phyloP scores from a whole-genome alignment of 2,113 vertebrate species.

The Nothocercus julius region DNA sequence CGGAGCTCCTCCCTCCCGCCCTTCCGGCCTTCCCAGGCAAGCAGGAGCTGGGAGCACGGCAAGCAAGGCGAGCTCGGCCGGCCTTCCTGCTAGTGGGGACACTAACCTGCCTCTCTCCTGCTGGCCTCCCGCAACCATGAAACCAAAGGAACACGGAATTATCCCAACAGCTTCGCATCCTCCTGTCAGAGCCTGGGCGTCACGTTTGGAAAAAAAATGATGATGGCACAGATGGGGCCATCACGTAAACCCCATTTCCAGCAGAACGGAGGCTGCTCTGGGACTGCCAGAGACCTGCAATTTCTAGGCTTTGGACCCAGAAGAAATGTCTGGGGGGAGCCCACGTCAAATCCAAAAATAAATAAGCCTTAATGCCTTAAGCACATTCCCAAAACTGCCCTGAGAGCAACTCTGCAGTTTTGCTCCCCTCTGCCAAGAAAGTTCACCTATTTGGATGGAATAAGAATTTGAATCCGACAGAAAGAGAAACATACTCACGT shows the following conservation, averaged over 20 bases:
- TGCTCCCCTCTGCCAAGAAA: constrained; percentile 20
- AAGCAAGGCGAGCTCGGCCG: not conserved
- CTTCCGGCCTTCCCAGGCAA: not conserved
- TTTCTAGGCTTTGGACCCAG: not conserved
- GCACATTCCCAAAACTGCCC: constrained; percentile 14
- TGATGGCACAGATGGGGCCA: not conserved
- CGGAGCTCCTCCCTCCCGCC: not conserved
- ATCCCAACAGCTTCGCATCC: not conserved
- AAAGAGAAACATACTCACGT: constrained; percentile 10
- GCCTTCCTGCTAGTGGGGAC: not conserved
- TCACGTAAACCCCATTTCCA: not conserved
- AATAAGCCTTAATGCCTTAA: constrained; percentile 34
- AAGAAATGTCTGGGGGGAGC: not conserved
- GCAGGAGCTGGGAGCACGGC: not conserved
- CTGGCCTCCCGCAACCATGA: not conserved
- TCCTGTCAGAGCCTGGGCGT: not conserved
- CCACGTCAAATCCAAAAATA: not conserved
- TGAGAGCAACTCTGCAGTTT: not conserved
- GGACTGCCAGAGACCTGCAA: not conserved
- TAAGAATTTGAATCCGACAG: rapidly evolving
- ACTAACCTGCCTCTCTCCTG: not conserved
- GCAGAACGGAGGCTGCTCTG: not conserved
- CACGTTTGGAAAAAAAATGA: not conserved
- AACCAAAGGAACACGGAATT: rapidly evolving
- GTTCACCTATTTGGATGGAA: constrained; percentile 30